These are phyloP conservation scores for Orchesellides sinensis DNA, from an alignment of 2,888 invertebrate species.

Conservation along the genomic window DNA sequence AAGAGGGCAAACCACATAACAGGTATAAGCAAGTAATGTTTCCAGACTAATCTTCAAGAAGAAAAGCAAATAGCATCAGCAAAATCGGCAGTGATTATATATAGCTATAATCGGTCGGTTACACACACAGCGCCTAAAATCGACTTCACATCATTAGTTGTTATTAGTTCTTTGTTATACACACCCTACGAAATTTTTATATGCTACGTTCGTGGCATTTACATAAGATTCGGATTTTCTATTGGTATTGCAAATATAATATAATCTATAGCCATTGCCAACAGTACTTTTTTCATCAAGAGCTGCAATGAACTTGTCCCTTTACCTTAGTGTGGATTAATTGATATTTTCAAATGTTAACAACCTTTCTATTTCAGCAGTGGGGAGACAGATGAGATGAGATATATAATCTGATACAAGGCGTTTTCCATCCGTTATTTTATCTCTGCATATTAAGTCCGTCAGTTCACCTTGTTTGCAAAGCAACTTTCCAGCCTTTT, in stretches of 20 bases:
- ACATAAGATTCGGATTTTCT: neutral
- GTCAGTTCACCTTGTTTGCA: conserved; percentile 1
- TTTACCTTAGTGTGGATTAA: neutral
- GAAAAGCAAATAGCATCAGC: conserved; percentile 64
- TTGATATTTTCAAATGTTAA: neutral
- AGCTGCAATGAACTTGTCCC: too few relatives aligned
- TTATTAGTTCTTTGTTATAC: too few relatives aligned
- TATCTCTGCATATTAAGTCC: too few relatives aligned
- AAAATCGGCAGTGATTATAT: neutral
- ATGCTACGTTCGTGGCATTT: neutral
- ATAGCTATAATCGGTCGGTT: too few relatives aligned
- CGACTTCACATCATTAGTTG: too few relatives aligned
- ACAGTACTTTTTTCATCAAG: too few relatives aligned
- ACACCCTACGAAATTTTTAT: too few relatives aligned
- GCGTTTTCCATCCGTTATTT: conserved; percentile 11
- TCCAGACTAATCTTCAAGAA: neutral
- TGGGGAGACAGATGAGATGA: conserved; percentile 69
- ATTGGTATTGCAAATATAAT: neutral
- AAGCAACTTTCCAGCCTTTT: conserved; percentile 6
- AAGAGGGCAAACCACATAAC: conserved; percentile 45
- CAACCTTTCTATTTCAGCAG: conserved; percentile 49
- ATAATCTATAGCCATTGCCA: too few relatives aligned
- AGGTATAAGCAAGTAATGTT: neutral
- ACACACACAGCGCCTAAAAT: too few relatives aligned
- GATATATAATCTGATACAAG: conserved; percentile 63